phyloP scores from a whole-genome alignment of 37 sponge, comb jelly and placozoan genomes.

The Bolinopsis microptera region DNA sequence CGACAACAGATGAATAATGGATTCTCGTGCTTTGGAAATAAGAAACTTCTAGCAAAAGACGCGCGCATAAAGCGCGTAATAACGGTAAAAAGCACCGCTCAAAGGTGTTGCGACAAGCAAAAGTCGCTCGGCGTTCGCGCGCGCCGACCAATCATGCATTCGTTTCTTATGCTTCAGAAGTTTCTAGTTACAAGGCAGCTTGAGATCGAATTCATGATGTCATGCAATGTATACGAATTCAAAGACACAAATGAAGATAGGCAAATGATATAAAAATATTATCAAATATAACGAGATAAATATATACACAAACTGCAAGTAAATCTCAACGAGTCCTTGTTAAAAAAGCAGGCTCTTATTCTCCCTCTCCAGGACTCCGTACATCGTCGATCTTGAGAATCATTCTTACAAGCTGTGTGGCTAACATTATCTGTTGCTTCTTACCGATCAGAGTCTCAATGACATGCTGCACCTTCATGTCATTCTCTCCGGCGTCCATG shows the following conservation, averaged over 20 bases:
- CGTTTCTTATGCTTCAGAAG: background rate
- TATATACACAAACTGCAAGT: constrained; percentile 57
- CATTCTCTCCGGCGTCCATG: constrained; percentile 80
- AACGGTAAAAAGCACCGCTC: constrained; percentile 2
- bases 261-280: constrained; percentile 51
- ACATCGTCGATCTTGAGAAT: constrained; percentile 99
- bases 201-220: background rate
- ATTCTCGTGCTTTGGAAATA: too few species aligned
- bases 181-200: background rate
- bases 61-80: background rate
- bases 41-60: constrained; percentile 33
- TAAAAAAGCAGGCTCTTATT: background rate
- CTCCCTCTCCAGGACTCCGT: constrained; percentile 76
- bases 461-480: constrained; percentile 94
- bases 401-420: constrained; percentile 98
- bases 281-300: constrained; percentile 62
- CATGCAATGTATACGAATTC: background rate
- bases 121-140: constrained; percentile 37
- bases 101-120: background rate
- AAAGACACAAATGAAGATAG: too few species aligned
- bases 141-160: background rate
- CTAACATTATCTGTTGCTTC: constrained; percentile 94
- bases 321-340: constrained; percentile 36
- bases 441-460: constrained; percentile 92
- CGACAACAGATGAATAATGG: background rate